Base-by-base conservation (phyloP, 2,888 invertebrate species). In the Laothoe populi region DNA sequence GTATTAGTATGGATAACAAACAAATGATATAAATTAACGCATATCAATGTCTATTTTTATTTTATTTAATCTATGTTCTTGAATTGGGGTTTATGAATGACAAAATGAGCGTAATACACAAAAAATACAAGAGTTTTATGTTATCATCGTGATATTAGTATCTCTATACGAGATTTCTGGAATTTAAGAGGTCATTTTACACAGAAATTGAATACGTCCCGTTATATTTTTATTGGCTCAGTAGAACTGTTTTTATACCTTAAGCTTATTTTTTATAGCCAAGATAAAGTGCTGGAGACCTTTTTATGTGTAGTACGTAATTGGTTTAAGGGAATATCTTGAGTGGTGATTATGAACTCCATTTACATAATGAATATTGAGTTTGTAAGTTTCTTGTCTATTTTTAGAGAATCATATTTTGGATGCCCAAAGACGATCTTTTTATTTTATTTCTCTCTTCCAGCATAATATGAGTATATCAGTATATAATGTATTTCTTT, bases 161-260 rank as follows among this genome's bases (percentile, higher is more conserved):
- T 59, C 59, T 35, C 24, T 31, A 59, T 59, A 19, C 45, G 45
- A 45, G 23, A 45, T 35, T 13, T 42, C 44, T 45, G 13, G 21
- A 59, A 45, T 59, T 59, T 59, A 24, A 59, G 59, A 42, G 59
- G 31, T 53, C 45, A 59, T 45, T 59, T 19, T 5, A 59, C 59
- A 7, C 35, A 19, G 26, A 59, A 45, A 59, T 59, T 45, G 59
- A 59, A 59, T 26, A 45, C 19, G 31, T n/a, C 19, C 24, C 26
- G 45, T 7, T 19, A 31, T 45, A 58, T 45, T 59, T 59, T 44
- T 45, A 59, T 26, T 59, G 26, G 44, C 31, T 16, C 26, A 16
- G 38, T 35, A 11, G 24, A 58, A 44, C 42, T 58, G 57, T 49
- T 16, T 48, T 48, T 16, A 38, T 16, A 26, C 49, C 26, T 49